phyloP scores from a whole-genome alignment of 2,113 vertebrate genomes.

The Podarcis cretensis region DNA sequence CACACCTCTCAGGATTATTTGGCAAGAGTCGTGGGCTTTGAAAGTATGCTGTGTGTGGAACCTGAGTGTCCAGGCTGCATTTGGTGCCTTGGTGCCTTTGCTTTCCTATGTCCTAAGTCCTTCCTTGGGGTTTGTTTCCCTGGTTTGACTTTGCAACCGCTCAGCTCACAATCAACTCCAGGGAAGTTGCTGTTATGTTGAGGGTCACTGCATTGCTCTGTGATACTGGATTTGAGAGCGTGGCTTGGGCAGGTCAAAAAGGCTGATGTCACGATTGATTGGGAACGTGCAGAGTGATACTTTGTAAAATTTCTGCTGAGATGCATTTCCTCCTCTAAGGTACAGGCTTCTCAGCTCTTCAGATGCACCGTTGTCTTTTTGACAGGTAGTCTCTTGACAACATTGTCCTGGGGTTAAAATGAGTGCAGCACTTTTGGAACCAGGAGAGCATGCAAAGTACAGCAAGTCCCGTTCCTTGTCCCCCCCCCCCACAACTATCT shows the following conservation, averaged over 20 bases:
- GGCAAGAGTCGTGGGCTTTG: no score
- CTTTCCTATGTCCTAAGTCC: no score
- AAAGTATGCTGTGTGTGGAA: no score
- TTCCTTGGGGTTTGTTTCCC: no score
- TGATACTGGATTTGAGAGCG: background rate
- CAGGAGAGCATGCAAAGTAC: background rate
- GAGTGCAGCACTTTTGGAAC: background rate
- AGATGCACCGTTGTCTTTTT: no score
- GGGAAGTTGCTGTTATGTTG: background rate
- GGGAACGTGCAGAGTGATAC: background rate
- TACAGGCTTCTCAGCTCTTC: background rate
- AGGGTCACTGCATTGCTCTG: background rate
- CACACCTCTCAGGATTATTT: no score
- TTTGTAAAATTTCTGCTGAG: background rate
- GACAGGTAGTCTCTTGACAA: background rate
- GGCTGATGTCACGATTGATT: background rate
- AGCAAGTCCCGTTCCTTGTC: background rate
- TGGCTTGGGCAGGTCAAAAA: background rate
- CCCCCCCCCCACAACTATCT: no score
- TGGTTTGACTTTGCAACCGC: no score
- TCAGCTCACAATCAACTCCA: no score
- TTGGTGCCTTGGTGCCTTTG: no score
- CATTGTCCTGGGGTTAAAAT: background rate
- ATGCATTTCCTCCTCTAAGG: background rate
- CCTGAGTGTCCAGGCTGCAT: no score